These are phyloP conservation scores for Drosophila nigromelanica DNA, from an alignment of 1,140 invertebrate species.

Conservation along the genomic window DNA sequence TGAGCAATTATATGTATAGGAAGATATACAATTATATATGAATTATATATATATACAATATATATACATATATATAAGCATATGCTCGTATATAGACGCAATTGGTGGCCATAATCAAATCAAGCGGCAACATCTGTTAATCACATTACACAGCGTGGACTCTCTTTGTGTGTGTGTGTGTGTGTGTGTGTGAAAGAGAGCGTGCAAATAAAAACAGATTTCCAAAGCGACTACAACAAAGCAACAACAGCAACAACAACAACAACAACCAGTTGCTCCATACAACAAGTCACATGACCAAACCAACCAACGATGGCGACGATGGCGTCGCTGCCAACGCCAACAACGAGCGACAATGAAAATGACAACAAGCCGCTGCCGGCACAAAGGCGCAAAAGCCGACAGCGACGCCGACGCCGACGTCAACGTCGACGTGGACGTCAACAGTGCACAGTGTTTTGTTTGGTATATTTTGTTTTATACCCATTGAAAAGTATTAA, in stretches of 20 bases:
- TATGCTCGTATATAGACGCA: conserved; percentile 16
- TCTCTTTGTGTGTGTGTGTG: conserved; percentile 17
- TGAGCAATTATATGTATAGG: conserved; percentile 22
- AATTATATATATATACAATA: too few relatives aligned
- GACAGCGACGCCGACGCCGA: conserved; percentile 10
- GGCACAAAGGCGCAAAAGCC: conserved; percentile 29
- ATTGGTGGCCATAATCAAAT: conserved; percentile 62
- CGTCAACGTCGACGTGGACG: conserved; percentile 6
- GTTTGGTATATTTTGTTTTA: conserved; percentile 27
- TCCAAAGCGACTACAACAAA: conserved; percentile 71
- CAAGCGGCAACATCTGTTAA: conserved; percentile 62
- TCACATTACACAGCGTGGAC: conserved; percentile 63
- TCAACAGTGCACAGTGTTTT: background rate
- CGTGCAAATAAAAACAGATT: conserved; percentile 81
- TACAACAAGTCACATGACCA: conserved; percentile 80
- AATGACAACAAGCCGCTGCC: conserved; percentile 47
- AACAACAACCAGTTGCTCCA: conserved; percentile 79
- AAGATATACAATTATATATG: conserved; percentile 1
- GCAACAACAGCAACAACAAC: conserved; percentile 59
- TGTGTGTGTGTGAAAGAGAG: conserved; percentile 69
- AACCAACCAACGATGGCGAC: conserved; percentile 69
- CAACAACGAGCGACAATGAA: conserved; percentile 59
- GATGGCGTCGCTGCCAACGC: conserved; percentile 49
- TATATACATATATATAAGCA: too few relatives aligned
- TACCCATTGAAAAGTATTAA: background rate